phyloP scores from a whole-genome alignment of 2,888 invertebrate genomes.

The Rhagophthalmus giganteus region DNA sequence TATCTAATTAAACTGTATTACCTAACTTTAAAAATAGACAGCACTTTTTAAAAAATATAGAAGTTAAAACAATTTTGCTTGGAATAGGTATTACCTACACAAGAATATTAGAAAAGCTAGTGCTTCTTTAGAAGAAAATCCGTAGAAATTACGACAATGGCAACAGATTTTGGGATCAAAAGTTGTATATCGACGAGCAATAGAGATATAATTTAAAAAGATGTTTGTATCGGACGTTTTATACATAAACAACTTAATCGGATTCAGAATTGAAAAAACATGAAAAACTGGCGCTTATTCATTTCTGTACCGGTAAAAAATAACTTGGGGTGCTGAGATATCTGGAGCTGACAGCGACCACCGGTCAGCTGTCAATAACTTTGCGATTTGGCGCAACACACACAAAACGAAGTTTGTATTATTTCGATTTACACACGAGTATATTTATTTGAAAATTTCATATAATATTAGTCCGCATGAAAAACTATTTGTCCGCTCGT shows the following conservation, averaged over 20 bases:
- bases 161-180: not conserved
- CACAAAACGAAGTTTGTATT: constrained; percentile 21
- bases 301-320: constrained; percentile 35
- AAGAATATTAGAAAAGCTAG: too few species aligned
- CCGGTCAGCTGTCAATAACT: constrained; percentile 47
- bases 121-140: too few species aligned
- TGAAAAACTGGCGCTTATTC: constrained; percentile 45
- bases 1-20: too few species aligned
- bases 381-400: too few species aligned
- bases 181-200: constrained; percentile 7
- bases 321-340: constrained; percentile 36
- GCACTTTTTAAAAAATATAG: too few species aligned
- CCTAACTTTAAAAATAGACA: too few species aligned
- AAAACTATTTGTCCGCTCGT: too few species aligned
- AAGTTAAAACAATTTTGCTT: too few species aligned
- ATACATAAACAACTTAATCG: constrained; percentile 51
- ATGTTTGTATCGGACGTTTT: constrained; percentile 45
- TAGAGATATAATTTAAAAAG: constrained; percentile 30
- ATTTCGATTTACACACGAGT: constrained; percentile 10
- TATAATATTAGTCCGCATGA: too few species aligned
- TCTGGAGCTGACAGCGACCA: constrained; percentile 48
- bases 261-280: constrained; percentile 51
- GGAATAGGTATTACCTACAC: too few species aligned
- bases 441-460: too few species aligned
- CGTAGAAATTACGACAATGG: not conserved